Evolutionary conservation across 2,888 invertebrate genomes (phyloP), one percentile per base, ranked within the genome.

Genomic region (Monochamus alternatus): DNA sequence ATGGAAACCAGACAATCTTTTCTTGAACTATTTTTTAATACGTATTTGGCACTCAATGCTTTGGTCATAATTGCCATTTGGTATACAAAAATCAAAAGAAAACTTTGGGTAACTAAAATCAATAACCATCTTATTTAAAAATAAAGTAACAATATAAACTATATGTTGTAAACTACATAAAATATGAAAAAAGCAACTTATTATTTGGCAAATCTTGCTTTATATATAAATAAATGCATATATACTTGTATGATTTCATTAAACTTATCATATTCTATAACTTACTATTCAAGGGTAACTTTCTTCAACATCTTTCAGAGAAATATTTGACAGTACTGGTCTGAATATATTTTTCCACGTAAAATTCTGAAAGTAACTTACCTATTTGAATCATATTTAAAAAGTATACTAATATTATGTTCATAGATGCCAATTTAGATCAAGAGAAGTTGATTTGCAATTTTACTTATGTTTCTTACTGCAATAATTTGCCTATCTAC

Each of bases 61-160:
- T 68, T 68, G 59, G 68, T 68, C 68, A 22, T 59, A 59, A 68
- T 68, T 55, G 55, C 68, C 68, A 68, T 68, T 68, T 68, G 59
- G 43, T 68, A 44, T 43, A 14, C 8, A 44, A 58, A 44, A 58
- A n/a, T 44, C 14, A 32, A 58, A 32, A 14, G 3, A 22, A 44
- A 64, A 44, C 22, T 44, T 43, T 22, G 8, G 12, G 4, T 31
- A 10, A 10, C 47, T 64, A 22, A 43, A 63, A 63, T 12, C 3
- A 47, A 47, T 47, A 47, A 47, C 10, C 12, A 9, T 2, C 12
- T 60, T 9, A 32, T 63, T 63, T 65, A 65, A 65, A 65, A 62
- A 62, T 62, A 62, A 59, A 12, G 8, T 47, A 47, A 12, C 47
- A 3, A 47, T 47, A 47, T 10, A 44, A 44, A 44, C 44, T 44